A percentile compares a stretch with the other conserved stretches of the same genome.
Evolutionary conservation across 1,140 invertebrate species (phyloP).

Genomic region (Asbolus verrucosus): DNA sequence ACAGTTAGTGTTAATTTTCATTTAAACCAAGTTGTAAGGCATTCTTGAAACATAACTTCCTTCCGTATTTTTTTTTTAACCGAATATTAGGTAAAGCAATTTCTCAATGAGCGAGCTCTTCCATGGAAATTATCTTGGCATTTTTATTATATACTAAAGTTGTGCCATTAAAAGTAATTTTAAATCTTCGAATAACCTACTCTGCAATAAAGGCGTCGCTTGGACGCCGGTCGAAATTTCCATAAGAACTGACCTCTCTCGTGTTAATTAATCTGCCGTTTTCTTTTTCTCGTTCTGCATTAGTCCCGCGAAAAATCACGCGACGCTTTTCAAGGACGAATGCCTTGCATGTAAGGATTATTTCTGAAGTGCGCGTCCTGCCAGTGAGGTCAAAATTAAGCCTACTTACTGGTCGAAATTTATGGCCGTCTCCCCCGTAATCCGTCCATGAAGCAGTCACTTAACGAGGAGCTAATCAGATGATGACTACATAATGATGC

Average conservation of each 20-base stretch:
- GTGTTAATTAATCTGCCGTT: slow-evolving; percentile 22
- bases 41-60: too few relatives aligned
- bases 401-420: slow-evolving; percentile 31
- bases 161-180: too few relatives aligned
- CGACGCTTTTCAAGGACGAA: background rate
- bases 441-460: background rate
- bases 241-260: background rate
- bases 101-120: too few relatives aligned
- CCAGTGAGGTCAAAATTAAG: slow-evolving; percentile 19
- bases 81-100: too few relatives aligned
- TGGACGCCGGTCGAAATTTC: background rate
- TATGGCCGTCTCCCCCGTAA: slow-evolving; percentile 4
- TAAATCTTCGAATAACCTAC: too few relatives aligned
- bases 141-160: too few relatives aligned
- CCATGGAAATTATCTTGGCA: too few relatives aligned
- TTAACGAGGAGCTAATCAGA: background rate
- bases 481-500: background rate
- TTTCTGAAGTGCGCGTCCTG: slow-evolving; percentile 17
- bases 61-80: too few relatives aligned
- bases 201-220: too few relatives aligned
- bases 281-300: slow-evolving; percentile 6
- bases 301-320: background rate
- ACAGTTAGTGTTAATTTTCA: too few relatives aligned
- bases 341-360: background rate
- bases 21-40: too few relatives aligned